A percentile compares a stretch with the other conserved stretches of the same genome.
Conservation (phyloP, 2,113 vertebrate species). For the Bostrychus sinensis region DNA sequence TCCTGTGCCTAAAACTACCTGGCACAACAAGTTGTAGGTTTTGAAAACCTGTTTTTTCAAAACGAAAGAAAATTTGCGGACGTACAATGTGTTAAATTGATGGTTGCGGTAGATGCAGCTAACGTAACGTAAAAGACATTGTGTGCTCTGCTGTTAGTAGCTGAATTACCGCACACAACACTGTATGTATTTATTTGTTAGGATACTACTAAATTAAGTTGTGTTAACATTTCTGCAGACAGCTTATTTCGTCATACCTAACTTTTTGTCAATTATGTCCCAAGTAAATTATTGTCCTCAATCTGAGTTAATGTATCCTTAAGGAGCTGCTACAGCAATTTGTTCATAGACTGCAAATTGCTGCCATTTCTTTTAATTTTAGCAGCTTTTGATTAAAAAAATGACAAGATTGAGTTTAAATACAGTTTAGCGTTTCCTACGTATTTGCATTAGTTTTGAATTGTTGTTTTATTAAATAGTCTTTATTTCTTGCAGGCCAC, state of each 20-base stretch:
- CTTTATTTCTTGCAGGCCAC: conserved; percentile 82
- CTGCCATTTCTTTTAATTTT: background rate
- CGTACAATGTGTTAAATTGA: background rate
- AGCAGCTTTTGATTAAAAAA: too few species aligned
- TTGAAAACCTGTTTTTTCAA: background rate
- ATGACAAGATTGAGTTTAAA: too few species aligned
- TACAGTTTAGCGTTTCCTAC: too few species aligned
- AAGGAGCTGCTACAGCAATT: too few species aligned
- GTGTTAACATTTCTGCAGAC: background rate
- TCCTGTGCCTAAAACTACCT: conserved; percentile 5
- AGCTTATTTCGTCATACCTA: background rate
- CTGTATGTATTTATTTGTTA: too few species aligned
- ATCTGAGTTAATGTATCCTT: too few species aligned
- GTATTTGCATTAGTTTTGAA: too few species aligned
- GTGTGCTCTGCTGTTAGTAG: background rate
- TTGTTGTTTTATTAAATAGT: background rate
- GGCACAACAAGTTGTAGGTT: conserved; percentile 5
- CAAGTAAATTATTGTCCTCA: background rate
- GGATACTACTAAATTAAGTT: too few species aligned
- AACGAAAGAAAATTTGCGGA: rapidly evolving
- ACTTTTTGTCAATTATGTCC: background rate
- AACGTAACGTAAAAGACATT: background rate
- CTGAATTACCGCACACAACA: background rate
- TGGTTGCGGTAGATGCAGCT: background rate
- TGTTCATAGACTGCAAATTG: background rate